Evolutionary conservation across 2,113 vertebrate genomes (phyloP).

Genomic region (Pluvialis apricaria): DNA sequence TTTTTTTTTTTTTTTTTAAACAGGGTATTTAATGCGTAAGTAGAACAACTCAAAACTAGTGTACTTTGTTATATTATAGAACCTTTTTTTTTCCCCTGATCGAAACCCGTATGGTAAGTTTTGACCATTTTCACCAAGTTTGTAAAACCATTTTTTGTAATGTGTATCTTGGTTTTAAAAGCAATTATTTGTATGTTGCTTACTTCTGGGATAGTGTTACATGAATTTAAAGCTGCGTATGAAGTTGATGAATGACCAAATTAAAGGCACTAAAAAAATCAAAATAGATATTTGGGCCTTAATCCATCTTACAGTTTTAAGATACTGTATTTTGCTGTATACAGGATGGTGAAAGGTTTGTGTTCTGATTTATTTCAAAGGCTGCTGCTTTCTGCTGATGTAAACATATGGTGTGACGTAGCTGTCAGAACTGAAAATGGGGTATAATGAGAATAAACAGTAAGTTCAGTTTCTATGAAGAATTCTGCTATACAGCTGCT

Average conservation of each 20-base stretch:
- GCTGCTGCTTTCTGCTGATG: neutral
- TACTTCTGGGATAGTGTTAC: neutral
- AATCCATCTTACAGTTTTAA: neutral
- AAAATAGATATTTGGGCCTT: neutral
- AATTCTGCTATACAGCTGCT: neutral
- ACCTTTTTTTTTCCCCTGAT: neutral
- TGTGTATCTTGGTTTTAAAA: neutral
- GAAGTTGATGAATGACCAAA: neutral
- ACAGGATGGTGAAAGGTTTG: neutral
- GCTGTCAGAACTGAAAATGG: neutral
- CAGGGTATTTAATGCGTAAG: neutral
- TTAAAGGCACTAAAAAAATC: neutral
- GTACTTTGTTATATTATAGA: neutral
- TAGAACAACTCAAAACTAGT: neutral
- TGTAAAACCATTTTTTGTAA: neutral
- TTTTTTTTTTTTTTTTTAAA: neutral
- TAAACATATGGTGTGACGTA: neutral
- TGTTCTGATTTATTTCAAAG: neutral
- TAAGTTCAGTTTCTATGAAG: neutral
- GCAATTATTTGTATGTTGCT: neutral
- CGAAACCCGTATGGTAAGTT: neutral
- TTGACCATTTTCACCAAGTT: neutral
- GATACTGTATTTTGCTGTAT: neutral
- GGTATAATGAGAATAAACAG: neutral
- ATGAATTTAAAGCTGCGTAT: neutral